Percentiles rank a stretch among this genome's conserved stretches.
These are phyloP conservation scores for Apis laboriosa DNA, from an alignment of 1,140 invertebrate species.

Conservation along the genomic window DNA sequence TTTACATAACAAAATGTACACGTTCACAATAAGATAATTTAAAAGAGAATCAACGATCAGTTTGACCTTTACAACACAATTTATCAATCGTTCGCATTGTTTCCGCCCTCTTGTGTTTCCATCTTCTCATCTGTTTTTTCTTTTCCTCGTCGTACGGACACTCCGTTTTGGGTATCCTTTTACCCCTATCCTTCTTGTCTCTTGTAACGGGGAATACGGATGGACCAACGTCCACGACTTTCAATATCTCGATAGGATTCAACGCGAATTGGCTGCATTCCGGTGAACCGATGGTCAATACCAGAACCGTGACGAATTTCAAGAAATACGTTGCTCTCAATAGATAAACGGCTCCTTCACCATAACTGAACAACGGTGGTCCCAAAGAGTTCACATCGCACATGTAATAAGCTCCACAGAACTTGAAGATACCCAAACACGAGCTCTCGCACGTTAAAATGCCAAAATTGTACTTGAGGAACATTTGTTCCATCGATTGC, in stretches of 20 bases:
- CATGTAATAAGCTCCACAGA: constrained; percentile 71
- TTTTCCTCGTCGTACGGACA: constrained; percentile 54
- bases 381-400: constrained; percentile 69
- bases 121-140: constrained; percentile 44
- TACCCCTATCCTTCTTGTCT: constrained; percentile 2
- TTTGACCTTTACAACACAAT: constrained; percentile 40
- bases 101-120: constrained; percentile 23
- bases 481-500: constrained; percentile 62
- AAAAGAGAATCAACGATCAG: neutral
- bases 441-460: constrained; percentile 69
- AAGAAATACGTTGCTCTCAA: constrained; percentile 65
- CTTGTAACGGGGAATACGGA: neutral
- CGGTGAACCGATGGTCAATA: constrained; percentile 67
- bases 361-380: constrained; percentile 68
- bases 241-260: constrained; percentile 68
- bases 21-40: no score
- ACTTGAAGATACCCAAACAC: constrained; percentile 70
- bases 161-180: constrained; percentile 12
- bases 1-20: neutral
- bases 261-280: constrained; percentile 70
- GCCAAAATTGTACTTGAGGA: constrained; percentile 64
- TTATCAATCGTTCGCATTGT: constrained; percentile 41
- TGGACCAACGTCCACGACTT: constrained; percentile 54
- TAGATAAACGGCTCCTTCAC: constrained; percentile 64
- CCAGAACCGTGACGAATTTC: constrained; percentile 63